phyloP scores from a whole-genome alignment of 2,113 vertebrate genomes.

The Varanus salvator region DNA sequence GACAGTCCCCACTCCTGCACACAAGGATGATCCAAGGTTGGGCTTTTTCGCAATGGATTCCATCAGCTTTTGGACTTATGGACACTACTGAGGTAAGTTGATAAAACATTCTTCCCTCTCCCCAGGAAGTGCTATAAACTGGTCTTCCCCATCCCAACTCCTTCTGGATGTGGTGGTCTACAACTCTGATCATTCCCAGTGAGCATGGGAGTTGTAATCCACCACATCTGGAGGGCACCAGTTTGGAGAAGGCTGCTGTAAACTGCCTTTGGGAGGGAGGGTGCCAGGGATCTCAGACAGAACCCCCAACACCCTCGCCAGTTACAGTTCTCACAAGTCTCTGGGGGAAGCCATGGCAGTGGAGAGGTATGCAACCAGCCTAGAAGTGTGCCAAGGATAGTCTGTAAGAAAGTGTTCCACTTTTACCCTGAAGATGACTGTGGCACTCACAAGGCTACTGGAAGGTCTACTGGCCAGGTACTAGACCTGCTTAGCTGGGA shows the following conservation, averaged over 20 bases:
- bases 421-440: not conserved
- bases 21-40: not conserved
- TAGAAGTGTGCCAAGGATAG: not conserved
- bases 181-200: not conserved
- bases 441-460: not conserved
- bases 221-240: not conserved
- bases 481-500: not conserved
- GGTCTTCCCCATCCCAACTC: not conserved
- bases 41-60: not conserved
- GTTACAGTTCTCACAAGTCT: not conserved
- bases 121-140: not conserved
- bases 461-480: not conserved
- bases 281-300: not conserved
- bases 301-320: not conserved
- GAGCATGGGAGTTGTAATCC: not conserved
- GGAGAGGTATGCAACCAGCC: not conserved
- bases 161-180: not conserved
- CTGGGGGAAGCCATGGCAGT: not conserved
- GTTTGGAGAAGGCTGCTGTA: not conserved
- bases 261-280: not conserved
- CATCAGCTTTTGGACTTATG: not conserved
- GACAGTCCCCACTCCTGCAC: not conserved
- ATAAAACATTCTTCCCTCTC: not conserved
- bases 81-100: not conserved
- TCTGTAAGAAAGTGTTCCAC: not conserved